These are phyloP conservation scores for Sebastes flavidus DNA, from an alignment of 2,797 vertebrate species.

Conservation along the genomic window DNA sequence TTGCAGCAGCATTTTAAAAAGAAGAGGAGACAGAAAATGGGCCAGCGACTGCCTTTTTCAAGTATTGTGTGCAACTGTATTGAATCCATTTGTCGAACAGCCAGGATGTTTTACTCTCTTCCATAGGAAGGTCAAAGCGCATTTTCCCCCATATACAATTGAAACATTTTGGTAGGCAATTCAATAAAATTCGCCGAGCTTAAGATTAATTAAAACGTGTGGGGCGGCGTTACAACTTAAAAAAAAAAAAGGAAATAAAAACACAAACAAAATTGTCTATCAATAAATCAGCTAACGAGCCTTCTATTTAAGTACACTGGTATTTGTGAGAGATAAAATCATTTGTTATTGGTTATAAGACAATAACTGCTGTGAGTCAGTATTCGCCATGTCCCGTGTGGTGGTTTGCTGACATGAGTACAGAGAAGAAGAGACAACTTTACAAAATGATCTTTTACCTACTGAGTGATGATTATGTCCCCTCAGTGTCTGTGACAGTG, in stretches of 20 bases:
- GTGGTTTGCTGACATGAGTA: slow-evolving; percentile 92
- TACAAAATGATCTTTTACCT: slow-evolving; percentile 99
- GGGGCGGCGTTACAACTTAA: slow-evolving; percentile 89
- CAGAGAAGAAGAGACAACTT: slow-evolving; percentile 98
- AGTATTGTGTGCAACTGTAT: slow-evolving; percentile 85
- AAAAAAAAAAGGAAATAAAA: slow-evolving; percentile 78
- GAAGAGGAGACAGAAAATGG: slow-evolving; percentile 85
- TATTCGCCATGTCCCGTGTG: slow-evolving; percentile 90
- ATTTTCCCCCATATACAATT: slow-evolving; percentile 77
- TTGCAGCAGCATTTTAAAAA: slow-evolving; percentile 91
- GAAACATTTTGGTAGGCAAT: slow-evolving; percentile 84
- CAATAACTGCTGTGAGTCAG: slow-evolving; percentile 85
- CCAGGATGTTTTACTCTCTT: slow-evolving; percentile 93
- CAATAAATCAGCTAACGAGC: slow-evolving; percentile 91
- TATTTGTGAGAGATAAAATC: slow-evolving; percentile 93
- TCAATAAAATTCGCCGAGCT: slow-evolving; percentile 76
- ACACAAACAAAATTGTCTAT: slow-evolving; percentile 90
- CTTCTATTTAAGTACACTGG: slow-evolving; percentile 96
- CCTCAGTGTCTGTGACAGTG: slow-evolving; percentile 98
- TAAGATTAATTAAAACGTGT: slow-evolving; percentile 75
- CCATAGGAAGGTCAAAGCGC: slow-evolving; percentile 95
- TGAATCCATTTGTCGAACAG: slow-evolving; percentile 87
- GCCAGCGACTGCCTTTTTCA: slow-evolving; percentile 86
- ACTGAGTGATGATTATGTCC: slow-evolving; percentile 99
- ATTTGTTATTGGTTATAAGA: slow-evolving; percentile 91